A percentile compares a stretch with the other conserved stretches of the same genome.
These are phyloP conservation scores for Procavia capensis DNA, from an alignment of 2,113 vertebrate species.

Conservation along the genomic window DNA sequence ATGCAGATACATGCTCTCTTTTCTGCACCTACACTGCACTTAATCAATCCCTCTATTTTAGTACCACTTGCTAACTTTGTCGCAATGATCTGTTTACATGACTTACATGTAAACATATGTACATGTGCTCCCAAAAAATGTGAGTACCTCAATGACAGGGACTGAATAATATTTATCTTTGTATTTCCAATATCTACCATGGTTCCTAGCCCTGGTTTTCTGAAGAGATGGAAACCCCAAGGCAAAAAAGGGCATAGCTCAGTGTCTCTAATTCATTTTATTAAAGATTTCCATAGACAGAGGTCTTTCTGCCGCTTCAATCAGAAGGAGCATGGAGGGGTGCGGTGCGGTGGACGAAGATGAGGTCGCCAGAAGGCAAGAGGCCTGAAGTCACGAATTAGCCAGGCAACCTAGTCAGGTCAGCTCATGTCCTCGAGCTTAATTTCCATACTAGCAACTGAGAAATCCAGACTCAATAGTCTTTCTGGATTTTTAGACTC, in stretches of 20 bases:
- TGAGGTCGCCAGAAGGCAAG: background rate
- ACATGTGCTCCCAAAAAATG: background rate
- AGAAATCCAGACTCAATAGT: background rate
- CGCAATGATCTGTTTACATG: background rate
- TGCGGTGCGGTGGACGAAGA: too few species aligned
- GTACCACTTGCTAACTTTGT: background rate
- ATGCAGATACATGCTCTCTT: background rate
- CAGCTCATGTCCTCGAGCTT: background rate
- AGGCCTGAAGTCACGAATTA: background rate
- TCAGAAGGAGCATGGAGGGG: too few species aligned
- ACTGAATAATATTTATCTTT: background rate
- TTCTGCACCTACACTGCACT: background rate
- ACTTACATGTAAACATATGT: background rate
- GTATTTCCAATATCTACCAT: background rate
- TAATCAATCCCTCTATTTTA: background rate
- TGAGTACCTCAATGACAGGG: background rate
- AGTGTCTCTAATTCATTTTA: background rate
- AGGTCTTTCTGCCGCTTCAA: background rate
- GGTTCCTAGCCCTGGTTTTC: background rate
- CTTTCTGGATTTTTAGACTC: background rate
- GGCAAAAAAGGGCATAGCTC: background rate
- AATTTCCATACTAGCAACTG: background rate
- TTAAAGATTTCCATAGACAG: conserved; percentile 44
- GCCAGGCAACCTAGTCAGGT: too few species aligned
- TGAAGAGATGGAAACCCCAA: background rate